phyloP scores from a whole-genome alignment of 1,140 invertebrate species.

The Vanessa tameamea region DNA sequence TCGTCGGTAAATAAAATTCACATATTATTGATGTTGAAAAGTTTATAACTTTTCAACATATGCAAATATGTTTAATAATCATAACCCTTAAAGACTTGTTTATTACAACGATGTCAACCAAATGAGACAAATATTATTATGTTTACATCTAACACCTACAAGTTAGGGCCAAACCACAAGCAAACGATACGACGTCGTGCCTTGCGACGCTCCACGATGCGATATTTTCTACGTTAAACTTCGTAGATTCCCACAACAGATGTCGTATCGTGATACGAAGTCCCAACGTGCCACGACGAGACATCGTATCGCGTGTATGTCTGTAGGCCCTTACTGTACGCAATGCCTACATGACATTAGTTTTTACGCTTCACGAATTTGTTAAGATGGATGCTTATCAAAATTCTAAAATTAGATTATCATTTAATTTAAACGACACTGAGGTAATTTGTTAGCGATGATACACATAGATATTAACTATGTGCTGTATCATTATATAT shows the following conservation, averaged over 20 bases:
- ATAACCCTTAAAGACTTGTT: slow-evolving; percentile 3
- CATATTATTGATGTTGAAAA: slow-evolving; percentile 1
- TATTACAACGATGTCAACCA: background rate
- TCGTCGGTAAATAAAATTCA: background rate
- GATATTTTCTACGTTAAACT: too few relatives aligned
- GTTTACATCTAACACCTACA: slow-evolving; percentile 5
- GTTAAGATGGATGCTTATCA: background rate
- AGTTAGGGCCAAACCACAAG: background rate
- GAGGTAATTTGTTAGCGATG: background rate
- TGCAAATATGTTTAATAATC: slow-evolving; percentile 1
- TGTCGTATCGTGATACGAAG: too few relatives aligned
- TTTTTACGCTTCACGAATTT: background rate
- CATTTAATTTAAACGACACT: background rate
- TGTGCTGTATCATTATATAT: background rate
- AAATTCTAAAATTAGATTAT: background rate
- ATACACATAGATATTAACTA: background rate
- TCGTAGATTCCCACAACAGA: too few relatives aligned
- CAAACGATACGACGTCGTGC: too few relatives aligned
- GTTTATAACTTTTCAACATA: too few relatives aligned
- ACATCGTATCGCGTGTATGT: too few relatives aligned
- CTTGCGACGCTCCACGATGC: too few relatives aligned
- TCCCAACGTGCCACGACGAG: too few relatives aligned
- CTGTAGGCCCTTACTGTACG: too few relatives aligned
- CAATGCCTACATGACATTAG: background rate
- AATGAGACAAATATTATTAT: slow-evolving; percentile 4